These are phyloP conservation scores for Trachelus stipa DNA, from an alignment of 2,888 invertebrate species.

Conservation along the genomic window DNA sequence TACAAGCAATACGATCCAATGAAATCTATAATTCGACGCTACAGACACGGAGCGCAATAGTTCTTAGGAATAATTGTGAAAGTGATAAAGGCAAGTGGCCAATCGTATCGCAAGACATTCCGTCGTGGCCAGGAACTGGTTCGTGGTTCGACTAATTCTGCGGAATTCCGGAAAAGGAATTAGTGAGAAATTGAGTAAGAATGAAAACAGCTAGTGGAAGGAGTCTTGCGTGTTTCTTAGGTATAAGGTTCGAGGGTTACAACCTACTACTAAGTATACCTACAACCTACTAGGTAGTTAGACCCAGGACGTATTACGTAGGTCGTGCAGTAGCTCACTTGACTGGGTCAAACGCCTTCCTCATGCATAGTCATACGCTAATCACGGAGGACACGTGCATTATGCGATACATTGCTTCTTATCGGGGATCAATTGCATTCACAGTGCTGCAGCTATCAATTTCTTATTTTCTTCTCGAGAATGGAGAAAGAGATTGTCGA, in stretches of 20 bases:
- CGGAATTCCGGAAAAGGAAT: background rate
- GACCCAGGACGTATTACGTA: background rate
- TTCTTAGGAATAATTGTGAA: background rate
- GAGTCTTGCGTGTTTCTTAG: background rate
- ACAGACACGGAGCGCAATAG: background rate
- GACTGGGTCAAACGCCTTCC: conserved; percentile 45
- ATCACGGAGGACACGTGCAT: conserved; percentile 36
- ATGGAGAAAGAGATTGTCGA: background rate
- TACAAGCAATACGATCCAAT: background rate
- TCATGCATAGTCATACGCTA: conserved; percentile 43
- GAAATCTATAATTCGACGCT: background rate
- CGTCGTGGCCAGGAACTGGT: background rate
- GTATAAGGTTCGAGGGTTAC: background rate
- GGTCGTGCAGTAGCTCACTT: conserved; percentile 20
- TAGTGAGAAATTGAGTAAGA: background rate
- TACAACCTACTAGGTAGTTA: conserved; percentile 3
- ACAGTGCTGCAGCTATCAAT: background rate
- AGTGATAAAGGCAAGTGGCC: background rate
- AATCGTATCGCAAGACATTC: background rate
- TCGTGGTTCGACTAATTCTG: background rate
- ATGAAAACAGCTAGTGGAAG: background rate
- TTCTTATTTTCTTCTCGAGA: background rate
- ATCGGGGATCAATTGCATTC: conserved; percentile 5
- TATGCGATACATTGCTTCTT: background rate
- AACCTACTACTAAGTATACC: background rate